Evolutionary conservation across 2,797 vertebrate genomes (phyloP).

Genomic region (Peromyscus aztecus): DNA sequence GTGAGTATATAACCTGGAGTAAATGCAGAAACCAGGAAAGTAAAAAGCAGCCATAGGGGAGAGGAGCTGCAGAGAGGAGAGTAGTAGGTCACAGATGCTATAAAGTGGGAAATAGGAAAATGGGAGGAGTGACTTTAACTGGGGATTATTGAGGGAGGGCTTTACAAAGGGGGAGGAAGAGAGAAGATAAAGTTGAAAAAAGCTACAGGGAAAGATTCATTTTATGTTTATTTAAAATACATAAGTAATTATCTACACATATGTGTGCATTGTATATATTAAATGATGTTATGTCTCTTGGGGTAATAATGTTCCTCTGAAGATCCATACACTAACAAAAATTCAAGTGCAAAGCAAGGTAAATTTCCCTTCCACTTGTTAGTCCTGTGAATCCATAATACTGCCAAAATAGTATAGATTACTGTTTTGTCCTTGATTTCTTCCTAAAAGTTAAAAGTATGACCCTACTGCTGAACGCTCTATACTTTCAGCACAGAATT

Average conservation of each 20-base stretch:
- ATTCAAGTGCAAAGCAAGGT: not conserved
- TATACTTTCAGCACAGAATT: not conserved
- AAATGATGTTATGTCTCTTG: not conserved
- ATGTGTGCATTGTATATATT: not conserved
- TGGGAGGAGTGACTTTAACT: not conserved
- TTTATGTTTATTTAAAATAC: not conserved
- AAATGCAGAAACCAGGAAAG: not conserved
- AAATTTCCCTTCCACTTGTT: not conserved
- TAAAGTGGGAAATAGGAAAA: not conserved
- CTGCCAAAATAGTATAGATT: not conserved
- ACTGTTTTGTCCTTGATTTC: not conserved
- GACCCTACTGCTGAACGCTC: not conserved
- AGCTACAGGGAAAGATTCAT: not conserved
- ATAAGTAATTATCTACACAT: not conserved
- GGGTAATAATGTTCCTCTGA: not conserved
- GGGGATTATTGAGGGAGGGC: not conserved
- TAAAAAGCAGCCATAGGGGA: not conserved
- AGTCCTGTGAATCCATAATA: not conserved
- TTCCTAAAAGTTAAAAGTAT: not conserved
- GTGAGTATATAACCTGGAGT: not conserved
- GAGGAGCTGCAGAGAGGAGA: not conserved
- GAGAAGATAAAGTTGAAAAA: not conserved
- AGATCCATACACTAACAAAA: not conserved
- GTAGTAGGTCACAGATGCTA: not conserved
- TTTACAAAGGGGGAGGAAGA: not conserved